Base-by-base conservation (phyloP, 1,140 invertebrate genomes). In the Bombus difficillimus region DNA sequence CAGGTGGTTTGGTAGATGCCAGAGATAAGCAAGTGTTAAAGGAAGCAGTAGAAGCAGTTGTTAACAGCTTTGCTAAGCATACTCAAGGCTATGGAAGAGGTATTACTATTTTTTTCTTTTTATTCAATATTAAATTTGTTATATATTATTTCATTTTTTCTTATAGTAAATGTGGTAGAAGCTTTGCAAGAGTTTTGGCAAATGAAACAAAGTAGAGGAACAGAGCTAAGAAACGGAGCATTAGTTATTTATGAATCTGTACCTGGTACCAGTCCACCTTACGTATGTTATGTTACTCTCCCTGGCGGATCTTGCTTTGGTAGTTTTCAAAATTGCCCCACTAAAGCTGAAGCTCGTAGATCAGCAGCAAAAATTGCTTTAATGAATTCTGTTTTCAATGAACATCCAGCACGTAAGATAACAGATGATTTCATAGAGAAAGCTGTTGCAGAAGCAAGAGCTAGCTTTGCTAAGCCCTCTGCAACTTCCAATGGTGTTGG, bases 361-460 rank as follows among this genome's bases (percentile, higher is more conserved):
- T 99, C 98, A 91, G 98, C 98, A 4, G 98, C 98, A 1, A 99
- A 99, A 96, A 99, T 99, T 81, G 98, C 98, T 10, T 96, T 99
- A 15, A 99, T 99, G 98, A 99, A 99, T 95, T 99, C 98, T 10
- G 98, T 99, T 5, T 99, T 99, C 94, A 99, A 99, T 93, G 98
- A 99, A 91, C 98, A 99, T 95, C 98, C 98, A 22, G 98, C 98
- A 0, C 95, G 98, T 91, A 97, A 98, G 89, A 99, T 99, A 89
- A 98, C 98, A 1, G 98, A 99, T 92, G 98, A 99, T 90, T 99
- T 99, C 94, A 99, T 99, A 66, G 98, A 98, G 93, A 98, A 98
- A 94, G 98, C 98, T 22, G 97, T 99, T 6, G 97, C 97, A 18
- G 98, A 99, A 95, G 98, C 98, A 5, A 96, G 97, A 81, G 96